phyloP scores from a whole-genome alignment of 2,113 vertebrate species.

The Solenodon paradoxus region DNA sequence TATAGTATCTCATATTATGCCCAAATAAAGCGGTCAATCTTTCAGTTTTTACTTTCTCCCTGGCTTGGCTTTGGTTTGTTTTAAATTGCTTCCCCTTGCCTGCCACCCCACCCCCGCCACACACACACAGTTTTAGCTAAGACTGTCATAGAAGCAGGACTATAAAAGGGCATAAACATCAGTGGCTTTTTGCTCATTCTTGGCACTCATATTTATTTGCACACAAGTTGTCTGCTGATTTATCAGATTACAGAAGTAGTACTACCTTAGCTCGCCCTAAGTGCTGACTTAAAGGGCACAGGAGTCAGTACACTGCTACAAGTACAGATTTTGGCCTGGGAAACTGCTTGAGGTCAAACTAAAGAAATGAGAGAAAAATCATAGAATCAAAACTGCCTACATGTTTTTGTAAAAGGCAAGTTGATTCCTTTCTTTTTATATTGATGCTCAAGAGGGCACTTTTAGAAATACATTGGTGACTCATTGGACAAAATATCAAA shows the following conservation, averaged over 20 bases:
- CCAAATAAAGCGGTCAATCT: background rate
- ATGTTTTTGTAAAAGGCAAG: conserved; percentile 27
- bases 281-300: conserved; percentile 70
- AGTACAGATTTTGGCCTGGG: conserved; percentile 15
- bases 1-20: background rate
- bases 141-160: conserved; percentile 56
- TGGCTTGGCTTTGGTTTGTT: conserved; percentile 39
- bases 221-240: conserved; percentile 60
- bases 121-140: conserved; percentile 23
- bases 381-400: background rate
- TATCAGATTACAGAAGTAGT: conserved; percentile 62
- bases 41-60: conserved; percentile 1
- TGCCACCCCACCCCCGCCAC: background rate
- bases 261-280: conserved; percentile 42
- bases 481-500: background rate
- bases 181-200: conserved; percentile 67
- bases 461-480: background rate
- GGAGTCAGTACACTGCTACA: background rate
- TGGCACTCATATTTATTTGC: conserved; percentile 69
- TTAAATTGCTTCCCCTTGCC: background rate
- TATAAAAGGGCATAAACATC: conserved; percentile 76
- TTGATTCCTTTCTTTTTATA: conserved; percentile 6
- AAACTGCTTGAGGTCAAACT: background rate
- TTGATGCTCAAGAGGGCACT: background rate
- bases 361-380: background rate